Conservation (phyloP, 2,888 invertebrate genomes). For the Amblyjoppa fuscipennis region DNA sequence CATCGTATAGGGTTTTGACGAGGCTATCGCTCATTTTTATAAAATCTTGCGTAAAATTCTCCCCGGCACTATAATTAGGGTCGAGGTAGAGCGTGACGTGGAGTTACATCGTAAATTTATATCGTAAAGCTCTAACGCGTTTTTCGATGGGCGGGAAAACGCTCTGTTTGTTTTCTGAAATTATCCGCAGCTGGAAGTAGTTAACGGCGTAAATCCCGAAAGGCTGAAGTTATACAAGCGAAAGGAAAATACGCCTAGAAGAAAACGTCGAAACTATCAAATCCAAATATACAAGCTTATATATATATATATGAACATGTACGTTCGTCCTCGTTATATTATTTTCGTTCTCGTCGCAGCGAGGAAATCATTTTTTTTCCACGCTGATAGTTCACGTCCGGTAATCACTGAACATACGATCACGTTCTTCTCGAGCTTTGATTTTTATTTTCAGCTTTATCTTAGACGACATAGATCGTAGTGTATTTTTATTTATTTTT, state of each 20-base stretch:
- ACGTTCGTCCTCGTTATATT: not conserved
- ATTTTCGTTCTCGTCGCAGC: not conserved
- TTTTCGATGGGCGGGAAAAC: not conserved
- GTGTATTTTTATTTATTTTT: slow-evolving; percentile 43
- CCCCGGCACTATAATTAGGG: not conserved
- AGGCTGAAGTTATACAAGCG: slow-evolving; percentile 38
- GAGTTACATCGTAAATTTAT: not conserved
- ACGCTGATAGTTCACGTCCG: not conserved
- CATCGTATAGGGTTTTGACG: not conserved
- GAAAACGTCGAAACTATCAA: not conserved
- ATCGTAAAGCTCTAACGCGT: not conserved
- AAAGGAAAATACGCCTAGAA: slow-evolving; percentile 32
- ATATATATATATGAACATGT: not conserved
- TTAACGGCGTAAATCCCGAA: slow-evolving; percentile 60
- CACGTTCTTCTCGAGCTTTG: slow-evolving; percentile 45
- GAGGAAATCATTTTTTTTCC: not conserved
- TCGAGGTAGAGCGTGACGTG: not conserved
- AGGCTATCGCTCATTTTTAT: not conserved
- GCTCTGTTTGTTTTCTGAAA: slow-evolving; percentile 1
- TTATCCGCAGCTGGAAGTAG: slow-evolving; percentile 56
- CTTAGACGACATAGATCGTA: slow-evolving; percentile 37
- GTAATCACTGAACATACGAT: slow-evolving; percentile 27
- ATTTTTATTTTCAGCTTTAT: slow-evolving; percentile 49
- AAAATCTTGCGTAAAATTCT: not conserved
- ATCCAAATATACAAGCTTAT: not conserved